These are phyloP conservation scores for Pogonomyrmex californicus DNA, from an alignment of 1,140 invertebrate species.

Conservation along the genomic window DNA sequence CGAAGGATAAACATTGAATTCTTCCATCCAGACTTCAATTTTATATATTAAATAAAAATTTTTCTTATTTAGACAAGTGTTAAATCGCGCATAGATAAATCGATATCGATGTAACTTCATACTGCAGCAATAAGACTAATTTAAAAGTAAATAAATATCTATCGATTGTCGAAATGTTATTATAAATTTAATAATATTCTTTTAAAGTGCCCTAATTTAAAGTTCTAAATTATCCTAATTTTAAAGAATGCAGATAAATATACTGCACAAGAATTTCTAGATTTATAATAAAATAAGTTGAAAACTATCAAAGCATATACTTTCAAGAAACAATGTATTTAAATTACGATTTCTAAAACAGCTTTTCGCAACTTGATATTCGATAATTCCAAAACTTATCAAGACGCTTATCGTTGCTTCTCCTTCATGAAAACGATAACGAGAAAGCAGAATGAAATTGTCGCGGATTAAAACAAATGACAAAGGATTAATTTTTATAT, in stretches of 20 bases:
- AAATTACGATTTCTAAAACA: not conserved
- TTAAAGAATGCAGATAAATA: not conserved
- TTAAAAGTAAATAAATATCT: not conserved
- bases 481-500: constrained; percentile 26
- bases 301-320: not conserved
- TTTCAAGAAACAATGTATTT: not conserved
- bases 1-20: constrained; percentile 69
- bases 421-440: constrained; percentile 31
- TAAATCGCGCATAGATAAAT: not conserved
- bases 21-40: constrained; percentile 26
- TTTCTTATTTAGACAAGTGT: not conserved
- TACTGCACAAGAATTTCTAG: not conserved
- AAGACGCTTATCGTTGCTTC: not conserved
- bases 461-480: constrained; percentile 30
- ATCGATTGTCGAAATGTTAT: not conserved
- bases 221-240: not conserved
- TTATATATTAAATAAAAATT: constrained; percentile 12
- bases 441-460: not conserved
- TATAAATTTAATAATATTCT: not conserved
- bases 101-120: not conserved
- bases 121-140: not conserved
- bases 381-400: constrained; percentile 20
- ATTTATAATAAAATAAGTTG: not conserved
- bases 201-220: not conserved
- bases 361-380: not conserved